Base-by-base conservation (phyloP, 2,888 invertebrate species). In the Tanypteryx hageni region DNA sequence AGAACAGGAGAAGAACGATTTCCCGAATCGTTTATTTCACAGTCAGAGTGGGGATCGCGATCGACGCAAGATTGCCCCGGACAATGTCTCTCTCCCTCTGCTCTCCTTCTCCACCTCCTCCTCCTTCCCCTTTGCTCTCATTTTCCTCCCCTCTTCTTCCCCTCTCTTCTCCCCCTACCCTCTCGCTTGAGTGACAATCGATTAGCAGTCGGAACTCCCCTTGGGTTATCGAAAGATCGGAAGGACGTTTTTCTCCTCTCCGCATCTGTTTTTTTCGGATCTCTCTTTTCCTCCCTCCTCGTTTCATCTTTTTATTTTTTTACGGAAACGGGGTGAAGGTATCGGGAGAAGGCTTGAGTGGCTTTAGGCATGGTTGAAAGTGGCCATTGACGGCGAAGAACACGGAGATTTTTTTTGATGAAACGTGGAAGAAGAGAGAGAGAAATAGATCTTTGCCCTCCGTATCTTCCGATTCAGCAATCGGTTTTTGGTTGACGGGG, bases 151-250 rank as follows among this genome's bases (percentile, higher is more conserved):
- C 16, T 44, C 56, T 44, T 44, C 83, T 16, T 44, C 82, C 16
- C 31, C 31, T 0, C 82, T 11, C 4, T 76, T 76, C 76, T 22
- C 76, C 13, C 7, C 10, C 13, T 31, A 11, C 8, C n/a, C 31
- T 14, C n/a, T 68, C 89, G n/a, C 89, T 89, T 64, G 89, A 89
- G 64, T 68, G 89, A 89, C 89, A 89, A 89, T 89, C 89, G 89
- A 89, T 89, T 89, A 89, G 89, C 89, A 64, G 64, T 89, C 89
- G 64, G 89, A 44, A 56, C 64, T 68, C 27, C 64, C n/a, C 89
- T 89, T n/a, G 64, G 64, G 64, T 89, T 89, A 89, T 89, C 89
- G 89, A 89, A 89, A 89, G 89, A 89, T 89, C 89, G 89, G 89
- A 89, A 68, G 89, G 56, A 83, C 83, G 31, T 31, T 68, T 44